These are phyloP conservation scores for Circaetus gallicus DNA, from an alignment of 2,113 vertebrate species.

Conservation along the genomic window DNA sequence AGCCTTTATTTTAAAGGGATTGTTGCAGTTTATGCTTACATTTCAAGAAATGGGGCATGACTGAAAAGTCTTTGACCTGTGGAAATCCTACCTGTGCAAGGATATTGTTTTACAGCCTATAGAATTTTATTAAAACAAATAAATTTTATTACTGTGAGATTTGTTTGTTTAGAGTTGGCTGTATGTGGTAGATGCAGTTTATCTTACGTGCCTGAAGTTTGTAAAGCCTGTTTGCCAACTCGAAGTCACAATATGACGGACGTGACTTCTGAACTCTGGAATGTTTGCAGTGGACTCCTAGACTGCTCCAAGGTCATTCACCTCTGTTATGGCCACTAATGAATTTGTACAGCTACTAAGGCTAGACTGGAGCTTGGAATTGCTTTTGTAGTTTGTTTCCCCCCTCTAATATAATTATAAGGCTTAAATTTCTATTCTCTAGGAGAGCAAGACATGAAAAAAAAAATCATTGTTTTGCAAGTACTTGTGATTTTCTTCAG, in stretches of 20 bases:
- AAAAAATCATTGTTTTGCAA: background rate
- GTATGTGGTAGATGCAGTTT: constrained; percentile 30
- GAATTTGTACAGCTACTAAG: constrained; percentile 28
- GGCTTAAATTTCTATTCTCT: background rate
- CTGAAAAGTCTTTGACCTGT: constrained; percentile 41
- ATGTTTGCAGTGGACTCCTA: background rate
- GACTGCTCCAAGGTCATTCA: constrained; percentile 7
- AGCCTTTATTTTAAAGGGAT: constrained; percentile 22
- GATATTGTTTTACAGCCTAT: constrained; percentile 53
- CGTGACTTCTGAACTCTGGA: background rate
- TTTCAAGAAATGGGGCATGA: constrained; percentile 40
- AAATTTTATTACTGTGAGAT: constrained; percentile 17
- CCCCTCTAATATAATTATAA: background rate
- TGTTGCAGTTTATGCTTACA: background rate
- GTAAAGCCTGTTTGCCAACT: background rate
- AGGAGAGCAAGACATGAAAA: background rate
- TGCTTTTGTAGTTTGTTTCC: background rate
- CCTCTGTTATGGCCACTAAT: constrained; percentile 20
- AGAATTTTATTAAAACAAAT: constrained; percentile 52
- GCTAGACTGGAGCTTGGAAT: background rate
- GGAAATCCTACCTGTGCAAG: constrained; percentile 36
- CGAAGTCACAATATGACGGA: background rate
- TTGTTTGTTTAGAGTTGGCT: constrained; percentile 38
- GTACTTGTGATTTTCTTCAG: background rate
- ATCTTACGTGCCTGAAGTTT: background rate